Conservation (phyloP, 92 coral and sea anemone genomes). For the Pocillopora grandis region DNA sequence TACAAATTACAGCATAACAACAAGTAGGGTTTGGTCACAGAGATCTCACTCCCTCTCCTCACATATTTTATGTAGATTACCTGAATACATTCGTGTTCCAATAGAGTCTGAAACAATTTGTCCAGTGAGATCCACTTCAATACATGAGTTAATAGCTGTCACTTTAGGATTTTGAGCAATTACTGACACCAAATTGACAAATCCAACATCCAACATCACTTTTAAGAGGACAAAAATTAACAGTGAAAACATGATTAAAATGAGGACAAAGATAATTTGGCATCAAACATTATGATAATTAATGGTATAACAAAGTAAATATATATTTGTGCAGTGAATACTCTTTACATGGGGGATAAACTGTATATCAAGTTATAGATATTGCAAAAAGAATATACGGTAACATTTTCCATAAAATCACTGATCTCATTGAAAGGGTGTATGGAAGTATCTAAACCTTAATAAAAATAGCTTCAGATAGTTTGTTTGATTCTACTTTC, state of each 20-base stretch:
- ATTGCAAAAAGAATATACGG: no score
- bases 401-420: no score
- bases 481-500: no score
- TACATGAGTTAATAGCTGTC: conserved; percentile 92
- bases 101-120: conserved; percentile 97
- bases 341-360: no score
- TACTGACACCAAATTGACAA: conserved; percentile 79
- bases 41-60: no score
- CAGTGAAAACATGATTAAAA: neutral
- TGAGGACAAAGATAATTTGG: neutral
- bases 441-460: no score
- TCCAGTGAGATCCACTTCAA: conserved; percentile 94
- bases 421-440: no score
- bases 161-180: conserved; percentile 84
- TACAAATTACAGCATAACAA: neutral
- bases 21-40: neutral
- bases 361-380: no score
- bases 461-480: no score
- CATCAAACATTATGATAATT: no score
- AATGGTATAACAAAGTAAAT: no score
- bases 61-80: conserved; percentile 22
- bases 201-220: conserved; percentile 96
- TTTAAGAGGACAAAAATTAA: neutral
- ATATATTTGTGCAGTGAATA: no score
- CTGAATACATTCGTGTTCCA: conserved; percentile 93